Conservation (phyloP, 2,113 vertebrate genomes). For the Suricata suricatta region DNA sequence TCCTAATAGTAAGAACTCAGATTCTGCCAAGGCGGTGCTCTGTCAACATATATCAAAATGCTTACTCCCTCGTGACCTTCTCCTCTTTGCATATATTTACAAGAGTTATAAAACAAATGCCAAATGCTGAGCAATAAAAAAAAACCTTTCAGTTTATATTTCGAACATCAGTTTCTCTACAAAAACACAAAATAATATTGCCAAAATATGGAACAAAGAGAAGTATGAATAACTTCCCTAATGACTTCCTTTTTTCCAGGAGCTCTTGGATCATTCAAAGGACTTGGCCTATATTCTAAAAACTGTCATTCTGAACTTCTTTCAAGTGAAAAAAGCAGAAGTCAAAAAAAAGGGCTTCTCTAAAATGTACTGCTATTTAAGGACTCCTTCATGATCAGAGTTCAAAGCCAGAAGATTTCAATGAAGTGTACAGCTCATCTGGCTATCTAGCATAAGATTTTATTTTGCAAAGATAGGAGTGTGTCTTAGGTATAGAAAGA, state of each 20-base stretch:
- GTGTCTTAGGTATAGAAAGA: neutral
- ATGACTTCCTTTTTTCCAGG: slow-evolving; percentile 8
- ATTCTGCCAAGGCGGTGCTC: neutral
- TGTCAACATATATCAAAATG: neutral
- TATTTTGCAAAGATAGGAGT: neutral
- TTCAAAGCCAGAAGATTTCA: neutral
- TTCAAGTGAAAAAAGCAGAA: neutral
- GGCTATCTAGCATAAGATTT: neutral
- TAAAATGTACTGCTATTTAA: neutral
- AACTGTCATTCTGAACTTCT: neutral
- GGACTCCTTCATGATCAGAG: neutral
- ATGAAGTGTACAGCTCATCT: neutral
- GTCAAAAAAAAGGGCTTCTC: neutral
- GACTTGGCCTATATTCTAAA: neutral
- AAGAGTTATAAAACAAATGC: neutral
- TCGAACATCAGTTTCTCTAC: neutral
- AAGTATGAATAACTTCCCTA: neutral
- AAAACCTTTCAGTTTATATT: neutral
- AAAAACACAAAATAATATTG: neutral
- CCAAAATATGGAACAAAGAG: neutral
- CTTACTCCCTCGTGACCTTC: neutral
- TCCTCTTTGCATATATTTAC: slow-evolving; percentile 29
- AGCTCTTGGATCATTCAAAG: slow-evolving; percentile 2
- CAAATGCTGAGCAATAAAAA: neutral
- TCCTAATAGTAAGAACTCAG: neutral